Conservation (phyloP, 2,797 vertebrate genomes). For the Coccyzus lansbergi region DNA sequence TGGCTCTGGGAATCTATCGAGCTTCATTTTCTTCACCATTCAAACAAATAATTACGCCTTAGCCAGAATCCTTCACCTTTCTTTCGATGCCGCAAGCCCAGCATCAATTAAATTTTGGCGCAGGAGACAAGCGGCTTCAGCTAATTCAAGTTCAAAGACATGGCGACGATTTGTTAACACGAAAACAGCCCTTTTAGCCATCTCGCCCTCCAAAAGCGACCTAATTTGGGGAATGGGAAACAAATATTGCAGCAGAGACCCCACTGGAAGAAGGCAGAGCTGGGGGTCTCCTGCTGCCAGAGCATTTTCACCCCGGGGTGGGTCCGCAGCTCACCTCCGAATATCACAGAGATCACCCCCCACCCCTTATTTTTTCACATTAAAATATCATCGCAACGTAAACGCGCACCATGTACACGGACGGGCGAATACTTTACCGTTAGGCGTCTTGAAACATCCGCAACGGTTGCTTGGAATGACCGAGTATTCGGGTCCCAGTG, state of each 20-base stretch:
- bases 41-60: not conserved
- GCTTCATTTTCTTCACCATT: not conserved
- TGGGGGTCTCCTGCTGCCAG: not conserved
- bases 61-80: not conserved
- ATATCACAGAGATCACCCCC: accelerated
- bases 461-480: slow-evolving; percentile 38
- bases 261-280: not conserved
- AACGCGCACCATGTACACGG: not conserved
- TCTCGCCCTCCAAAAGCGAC: not conserved
- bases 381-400: slow-evolving; percentile 8
- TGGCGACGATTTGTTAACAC: slow-evolving; percentile 49
- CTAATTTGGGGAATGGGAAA: not conserved
- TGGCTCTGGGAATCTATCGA: not conserved
- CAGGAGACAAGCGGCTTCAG: slow-evolving; percentile 46
- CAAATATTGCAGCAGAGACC: not conserved
- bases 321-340: not conserved
- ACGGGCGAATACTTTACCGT: slow-evolving; percentile 66
- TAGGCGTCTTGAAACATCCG: slow-evolving; percentile 71
- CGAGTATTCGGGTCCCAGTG: slow-evolving; percentile 51
- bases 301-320: not conserved
- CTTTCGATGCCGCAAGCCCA: slow-evolving; percentile 16
- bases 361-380: not conserved
- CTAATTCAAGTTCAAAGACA: slow-evolving; percentile 85
- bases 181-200: slow-evolving; percentile 13
- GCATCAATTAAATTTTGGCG: slow-evolving; percentile 43